These are phyloP conservation scores for Aldrovandia affinis DNA, from an alignment of 2,797 vertebrate genomes.

Conservation along the genomic window DNA sequence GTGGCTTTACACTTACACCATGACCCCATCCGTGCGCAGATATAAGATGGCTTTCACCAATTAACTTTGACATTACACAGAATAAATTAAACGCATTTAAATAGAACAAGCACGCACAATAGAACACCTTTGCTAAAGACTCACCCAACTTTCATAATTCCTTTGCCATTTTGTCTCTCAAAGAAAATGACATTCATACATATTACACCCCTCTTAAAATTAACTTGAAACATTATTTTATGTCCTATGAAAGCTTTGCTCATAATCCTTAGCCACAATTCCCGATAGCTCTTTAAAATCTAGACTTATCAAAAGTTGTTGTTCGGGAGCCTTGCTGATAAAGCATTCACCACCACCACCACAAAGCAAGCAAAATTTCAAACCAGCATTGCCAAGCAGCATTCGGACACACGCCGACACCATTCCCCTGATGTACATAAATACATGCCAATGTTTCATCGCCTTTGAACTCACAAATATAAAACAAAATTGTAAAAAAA, in stretches of 20 bases:
- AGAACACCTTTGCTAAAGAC: neutral
- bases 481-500: neutral
- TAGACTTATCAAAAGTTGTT: neutral
- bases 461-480: neutral
- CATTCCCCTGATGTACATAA: neutral
- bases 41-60: neutral
- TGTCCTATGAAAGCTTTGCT: neutral
- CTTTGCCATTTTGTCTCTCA: no score
- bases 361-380: neutral
- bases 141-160: neutral
- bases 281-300: neutral
- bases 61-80: neutral
- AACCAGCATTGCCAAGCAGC: neutral
- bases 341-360: neutral
- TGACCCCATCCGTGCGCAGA: neutral
- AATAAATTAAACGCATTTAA: neutral
- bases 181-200: no score
- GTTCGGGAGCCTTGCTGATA: neutral
- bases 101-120: neutral
- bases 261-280: constrained; percentile 5
- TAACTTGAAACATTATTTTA: no score
- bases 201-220: no score
- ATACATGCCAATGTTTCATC: neutral
- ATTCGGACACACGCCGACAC: neutral
- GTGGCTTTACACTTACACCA: neutral